phyloP scores from a whole-genome alignment of 64 coral and sea anemone species.

The Exaiptasia diaphana region DNA sequence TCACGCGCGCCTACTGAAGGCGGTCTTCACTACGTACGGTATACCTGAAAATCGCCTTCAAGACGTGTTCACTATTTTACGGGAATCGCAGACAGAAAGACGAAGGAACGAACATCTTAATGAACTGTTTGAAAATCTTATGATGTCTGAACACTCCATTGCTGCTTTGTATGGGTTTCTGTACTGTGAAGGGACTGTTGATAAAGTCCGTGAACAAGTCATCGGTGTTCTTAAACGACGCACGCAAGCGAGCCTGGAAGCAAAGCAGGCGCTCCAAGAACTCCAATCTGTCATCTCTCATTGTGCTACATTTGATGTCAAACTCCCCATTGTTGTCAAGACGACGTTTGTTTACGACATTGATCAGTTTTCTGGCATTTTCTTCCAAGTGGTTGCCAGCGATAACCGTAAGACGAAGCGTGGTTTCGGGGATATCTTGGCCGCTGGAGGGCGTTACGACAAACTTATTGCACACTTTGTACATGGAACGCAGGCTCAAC shows the following conservation, averaged over 20 bases:
- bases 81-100: constrained; percentile 64
- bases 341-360: constrained; percentile 89
- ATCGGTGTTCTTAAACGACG: constrained; percentile 54
- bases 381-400: constrained; percentile 91
- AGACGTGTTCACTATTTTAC: constrained; percentile 72
- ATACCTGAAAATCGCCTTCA: constrained; percentile 59
- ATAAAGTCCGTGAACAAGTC: constrained; percentile 66
- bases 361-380: constrained; percentile 83
- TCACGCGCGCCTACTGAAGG: constrained; percentile 59
- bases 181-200: constrained; percentile 66
- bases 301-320: constrained; percentile 45
- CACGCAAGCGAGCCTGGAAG: not conserved
- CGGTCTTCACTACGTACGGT: constrained; percentile 62
- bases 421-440: constrained; percentile 85
- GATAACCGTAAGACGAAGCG: constrained; percentile 84
- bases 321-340: constrained; percentile 51
- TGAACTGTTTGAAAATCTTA: constrained; percentile 59
- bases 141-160: constrained; percentile 52
- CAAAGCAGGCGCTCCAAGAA: constrained; percentile 28
- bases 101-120: constrained; percentile 65
- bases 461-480: constrained; percentile 73
- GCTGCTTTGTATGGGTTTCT: constrained; percentile 59
- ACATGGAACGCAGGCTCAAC: constrained; percentile 39
- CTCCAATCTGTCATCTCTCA: constrained; percentile 41
- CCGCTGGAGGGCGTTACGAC: constrained; percentile 90